Evolutionary conservation across 2,888 invertebrate species (phyloP).

Genomic region (Drosophila acutilabella): DNA sequence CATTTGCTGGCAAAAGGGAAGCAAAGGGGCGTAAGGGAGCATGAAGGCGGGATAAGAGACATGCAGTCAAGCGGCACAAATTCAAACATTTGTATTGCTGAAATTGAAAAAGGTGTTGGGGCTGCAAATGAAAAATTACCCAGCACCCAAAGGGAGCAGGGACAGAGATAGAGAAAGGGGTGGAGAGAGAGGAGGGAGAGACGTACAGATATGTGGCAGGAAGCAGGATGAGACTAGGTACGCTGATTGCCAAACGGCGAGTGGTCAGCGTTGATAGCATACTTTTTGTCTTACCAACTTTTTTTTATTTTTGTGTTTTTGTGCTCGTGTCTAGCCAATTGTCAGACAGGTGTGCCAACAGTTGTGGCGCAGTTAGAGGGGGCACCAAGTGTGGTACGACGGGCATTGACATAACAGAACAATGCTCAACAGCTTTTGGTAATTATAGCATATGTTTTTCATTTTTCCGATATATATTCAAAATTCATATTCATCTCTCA

Average conservation of each 20-base stretch:
- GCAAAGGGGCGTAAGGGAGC: not conserved
- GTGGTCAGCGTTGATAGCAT: conserved; percentile 53
- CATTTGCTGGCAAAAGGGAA: conserved; percentile 41
- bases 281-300: conserved; percentile 64
- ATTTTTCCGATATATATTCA: not conserved
- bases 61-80: conserved; percentile 65
- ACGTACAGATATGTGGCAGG: not conserved
- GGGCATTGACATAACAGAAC: not conserved
- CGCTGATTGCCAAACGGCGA: conserved; percentile 36
- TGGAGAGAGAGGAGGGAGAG: not conserved
- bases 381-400: too few relatives aligned
- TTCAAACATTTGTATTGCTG: conserved; percentile 77
- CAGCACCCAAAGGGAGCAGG: not conserved
- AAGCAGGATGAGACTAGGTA: conserved; percentile 25
- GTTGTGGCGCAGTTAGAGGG: not conserved
- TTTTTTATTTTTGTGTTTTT: conserved; percentile 4
- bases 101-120: conserved; percentile 78
- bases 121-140: conserved; percentile 77
- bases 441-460: conserved; percentile 43
- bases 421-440: conserved; percentile 14
- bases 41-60: conserved; percentile 13
- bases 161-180: not conserved
- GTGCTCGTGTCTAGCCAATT: conserved; percentile 58
- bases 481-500: not conserved
- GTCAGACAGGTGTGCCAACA: conserved; percentile 14